These are phyloP conservation scores for Heliothis peltigera DNA, from an alignment of 2,888 invertebrate genomes.

Conservation along the genomic window DNA sequence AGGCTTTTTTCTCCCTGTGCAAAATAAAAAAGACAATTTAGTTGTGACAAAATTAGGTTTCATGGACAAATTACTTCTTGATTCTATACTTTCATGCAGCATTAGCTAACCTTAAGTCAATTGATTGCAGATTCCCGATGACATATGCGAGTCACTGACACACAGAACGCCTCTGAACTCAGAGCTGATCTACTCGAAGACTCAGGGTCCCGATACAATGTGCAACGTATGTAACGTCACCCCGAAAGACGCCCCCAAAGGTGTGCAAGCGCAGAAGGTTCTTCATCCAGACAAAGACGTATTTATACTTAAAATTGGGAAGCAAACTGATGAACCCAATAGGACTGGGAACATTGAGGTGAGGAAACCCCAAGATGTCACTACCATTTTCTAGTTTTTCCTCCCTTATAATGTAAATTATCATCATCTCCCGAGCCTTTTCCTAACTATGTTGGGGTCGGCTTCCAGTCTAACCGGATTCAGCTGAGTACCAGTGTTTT, in stretches of 20 bases:
- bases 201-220: conserved; percentile 72
- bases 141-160: conserved; percentile 82
- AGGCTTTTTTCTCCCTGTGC: too few species aligned
- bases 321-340: conserved; percentile 91
- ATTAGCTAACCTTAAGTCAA: background rate
- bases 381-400: background rate
- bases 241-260: conserved; percentile 86
- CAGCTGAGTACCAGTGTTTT: too few species aligned
- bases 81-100: too few species aligned
- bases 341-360: conserved; percentile 92
- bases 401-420: too few species aligned
- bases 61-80: too few species aligned
- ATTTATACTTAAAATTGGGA: conserved; percentile 93
- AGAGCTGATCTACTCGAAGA: conserved; percentile 77
- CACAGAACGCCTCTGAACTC: conserved; percentile 80
- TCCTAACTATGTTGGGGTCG: too few species aligned
- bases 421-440: too few species aligned
- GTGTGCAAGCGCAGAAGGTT: conserved; percentile 89
- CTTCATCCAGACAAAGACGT: conserved; percentile 92
- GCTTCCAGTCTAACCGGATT: too few species aligned
- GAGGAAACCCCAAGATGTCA: conserved; percentile 49
- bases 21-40: too few species aligned
- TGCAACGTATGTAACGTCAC: conserved; percentile 85
- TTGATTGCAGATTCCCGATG: conserved; percentile 80
- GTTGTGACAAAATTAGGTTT: too few species aligned